phyloP scores from a whole-genome alignment of 2,113 vertebrate genomes.

The Erpornis zantholeuca region DNA sequence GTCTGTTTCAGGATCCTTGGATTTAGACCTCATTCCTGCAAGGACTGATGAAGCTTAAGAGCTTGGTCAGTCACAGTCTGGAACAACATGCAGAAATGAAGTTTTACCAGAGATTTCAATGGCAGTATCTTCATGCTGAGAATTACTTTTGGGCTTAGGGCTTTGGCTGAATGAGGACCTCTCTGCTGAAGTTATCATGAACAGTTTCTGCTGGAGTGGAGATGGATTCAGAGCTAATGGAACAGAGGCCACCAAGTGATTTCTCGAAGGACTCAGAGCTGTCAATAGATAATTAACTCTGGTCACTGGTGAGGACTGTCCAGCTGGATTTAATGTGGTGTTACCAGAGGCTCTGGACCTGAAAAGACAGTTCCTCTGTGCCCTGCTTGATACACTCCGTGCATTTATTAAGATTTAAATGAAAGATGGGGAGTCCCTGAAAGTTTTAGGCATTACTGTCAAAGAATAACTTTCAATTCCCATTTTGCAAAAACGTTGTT shows the following conservation, averaged over 20 bases:
- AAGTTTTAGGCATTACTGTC: not conserved
- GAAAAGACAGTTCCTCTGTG: not conserved
- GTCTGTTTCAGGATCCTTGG: not conserved
- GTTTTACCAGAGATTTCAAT: not conserved
- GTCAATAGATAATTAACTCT: not conserved
- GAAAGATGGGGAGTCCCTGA: not conserved
- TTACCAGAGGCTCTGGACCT: not conserved
- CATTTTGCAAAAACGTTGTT: not conserved
- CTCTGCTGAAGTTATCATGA: not conserved
- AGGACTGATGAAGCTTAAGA: not conserved
- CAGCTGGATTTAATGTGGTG: not conserved
- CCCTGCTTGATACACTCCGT: not conserved
- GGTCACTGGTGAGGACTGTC: not conserved
- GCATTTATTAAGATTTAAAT: not conserved
- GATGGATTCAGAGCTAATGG: not conserved
- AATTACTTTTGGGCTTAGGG: not conserved
- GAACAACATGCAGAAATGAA: not conserved
- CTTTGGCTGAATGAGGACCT: not conserved
- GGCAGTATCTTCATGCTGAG: not conserved
- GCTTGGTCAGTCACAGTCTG: not conserved
- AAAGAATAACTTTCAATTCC: not conserved
- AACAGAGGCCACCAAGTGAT: not conserved
- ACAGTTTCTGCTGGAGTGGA: not conserved
- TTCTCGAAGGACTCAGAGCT: not conserved
- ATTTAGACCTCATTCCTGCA: not conserved